Base-by-base conservation (phyloP, 2,888 invertebrate genomes). In the Agriopis leucophaearia region DNA sequence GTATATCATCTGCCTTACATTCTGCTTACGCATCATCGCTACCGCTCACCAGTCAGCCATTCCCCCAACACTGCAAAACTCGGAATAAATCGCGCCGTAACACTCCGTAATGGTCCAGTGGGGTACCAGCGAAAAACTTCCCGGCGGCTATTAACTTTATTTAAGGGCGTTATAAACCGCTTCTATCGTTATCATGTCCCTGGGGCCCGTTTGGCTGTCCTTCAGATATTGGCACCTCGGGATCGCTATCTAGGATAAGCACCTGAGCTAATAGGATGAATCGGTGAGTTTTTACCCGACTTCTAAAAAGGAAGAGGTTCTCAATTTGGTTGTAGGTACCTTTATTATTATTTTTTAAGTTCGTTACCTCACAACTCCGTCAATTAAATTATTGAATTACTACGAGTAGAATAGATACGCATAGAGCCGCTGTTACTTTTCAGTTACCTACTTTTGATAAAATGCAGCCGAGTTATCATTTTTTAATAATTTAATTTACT, bases 151-250 rank as follows among this genome's bases (percentile, higher is more conserved):
- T 92, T 91, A 92, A 92, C 86, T 89, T 92, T 92, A 91, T 92
- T 92, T 92, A 92, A 92, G 91, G 85, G 86, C 86, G 91, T 89
- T 91, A 91, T 91, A 92, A 92, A 92, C 82, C 89, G 89, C 87
- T 92, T 90, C 87, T 87, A 87, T 86, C 89, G 90, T 88, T 92
- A 92, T 92, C 91, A 87, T 87, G 84, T 87, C 89, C 89, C 89
- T 71, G 75, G 85, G 85, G 88, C 81, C 84, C 86, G 86, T 88
- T 89, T 88, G 83, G 83, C 78, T 84, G 84, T 81, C 86, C 83
- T 83, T 80, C 83, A 84, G 86, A 86, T 88, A 89, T 88, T 85
- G 88, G 86, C 83, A 86, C 78, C 82, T 69, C 62, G 75, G 74
- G 74, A 74, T 65, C 58, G 66, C 66, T 67, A 72, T 74, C 69